Conservation (phyloP, 2,888 invertebrate genomes). For the Agrochola litura region DNA sequence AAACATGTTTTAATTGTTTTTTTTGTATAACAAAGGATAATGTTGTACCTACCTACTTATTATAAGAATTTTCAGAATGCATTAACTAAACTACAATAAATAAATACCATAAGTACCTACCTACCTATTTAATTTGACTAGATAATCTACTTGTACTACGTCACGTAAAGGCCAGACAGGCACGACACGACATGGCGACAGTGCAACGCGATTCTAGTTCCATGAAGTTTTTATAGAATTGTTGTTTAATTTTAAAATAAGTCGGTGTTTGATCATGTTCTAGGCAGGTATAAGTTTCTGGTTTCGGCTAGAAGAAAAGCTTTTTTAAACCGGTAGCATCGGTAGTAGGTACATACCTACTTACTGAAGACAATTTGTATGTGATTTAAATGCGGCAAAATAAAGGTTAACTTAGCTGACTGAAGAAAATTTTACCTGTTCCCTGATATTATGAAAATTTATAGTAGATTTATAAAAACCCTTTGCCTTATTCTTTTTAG, state of each 20-base stretch:
- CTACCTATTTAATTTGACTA: neutral
- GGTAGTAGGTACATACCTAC: too few species aligned
- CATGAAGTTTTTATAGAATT: too few species aligned
- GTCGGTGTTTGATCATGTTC: too few species aligned
- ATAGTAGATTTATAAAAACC: too few species aligned
- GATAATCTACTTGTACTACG: neutral
- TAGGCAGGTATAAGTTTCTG: too few species aligned
- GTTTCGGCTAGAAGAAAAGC: too few species aligned
- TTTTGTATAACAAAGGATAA: conserved; percentile 7
- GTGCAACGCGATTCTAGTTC: too few species aligned
- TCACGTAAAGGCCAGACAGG: neutral
- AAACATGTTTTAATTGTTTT: neutral
- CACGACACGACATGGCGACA: too few species aligned
- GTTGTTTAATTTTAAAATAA: too few species aligned
- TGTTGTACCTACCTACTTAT: neutral
- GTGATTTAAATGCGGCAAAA: neutral
- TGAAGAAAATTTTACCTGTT: too few species aligned
- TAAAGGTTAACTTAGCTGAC: too few species aligned
- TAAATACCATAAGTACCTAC: neutral
- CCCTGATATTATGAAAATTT: too few species aligned
- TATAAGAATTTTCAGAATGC: neutral
- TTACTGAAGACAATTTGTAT: neutral
- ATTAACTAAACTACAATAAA: neutral
- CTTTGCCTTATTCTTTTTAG: neutral
- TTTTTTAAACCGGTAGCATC: neutral